Evolutionary conservation across 2,888 invertebrate species (phyloP), one percentile per base, ranked within the genome.

Genomic region (Cantharis rustica): DNA sequence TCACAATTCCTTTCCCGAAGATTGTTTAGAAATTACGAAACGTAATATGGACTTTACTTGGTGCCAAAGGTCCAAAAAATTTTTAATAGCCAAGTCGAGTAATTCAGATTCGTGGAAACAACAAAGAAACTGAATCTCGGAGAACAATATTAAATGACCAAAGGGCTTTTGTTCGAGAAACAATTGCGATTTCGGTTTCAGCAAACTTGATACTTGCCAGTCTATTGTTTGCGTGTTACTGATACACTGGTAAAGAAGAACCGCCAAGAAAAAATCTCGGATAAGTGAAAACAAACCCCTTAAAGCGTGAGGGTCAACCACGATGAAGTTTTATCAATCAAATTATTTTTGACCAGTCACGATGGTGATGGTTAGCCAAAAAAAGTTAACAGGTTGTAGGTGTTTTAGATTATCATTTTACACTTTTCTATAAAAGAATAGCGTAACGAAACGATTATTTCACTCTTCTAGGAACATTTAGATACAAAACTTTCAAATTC

Each of bases 271-370:
- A 63, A 78, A 76, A 23, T 20, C 64, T 72, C 71, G 62, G 13
- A 68, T 27, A 31, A 69, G 26, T 73, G 63, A 72, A 76, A 71
- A 70, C 17, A n/a, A 75, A 80, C 80, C 76, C 81, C 81, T 75
- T 78, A 78, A 75, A 80, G 80, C 78, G 80, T 80, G 78, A 81
- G 17, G 64, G 64, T 66, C 64, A 66, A 20, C 64, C n/a, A 66
- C 64, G 83, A 85, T 85, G 82, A 84, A 85, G 85, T 85, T 85
- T 85, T 85, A 85, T 84, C 84, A 84, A 85, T 85, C 85, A 85
- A 84, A 85, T 85, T 85, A 85, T 82, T 83, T 83, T 79, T 73
- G 80, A 79, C 81, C 70, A 82, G 85, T 85, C 85, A 85, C 82
- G 85, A 84, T 83, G 85, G 81, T 82, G 68, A 80, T 81, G 81